These are phyloP conservation scores for Craniophora ligustri DNA, from an alignment of 2,888 invertebrate genomes.

Conservation along the genomic window DNA sequence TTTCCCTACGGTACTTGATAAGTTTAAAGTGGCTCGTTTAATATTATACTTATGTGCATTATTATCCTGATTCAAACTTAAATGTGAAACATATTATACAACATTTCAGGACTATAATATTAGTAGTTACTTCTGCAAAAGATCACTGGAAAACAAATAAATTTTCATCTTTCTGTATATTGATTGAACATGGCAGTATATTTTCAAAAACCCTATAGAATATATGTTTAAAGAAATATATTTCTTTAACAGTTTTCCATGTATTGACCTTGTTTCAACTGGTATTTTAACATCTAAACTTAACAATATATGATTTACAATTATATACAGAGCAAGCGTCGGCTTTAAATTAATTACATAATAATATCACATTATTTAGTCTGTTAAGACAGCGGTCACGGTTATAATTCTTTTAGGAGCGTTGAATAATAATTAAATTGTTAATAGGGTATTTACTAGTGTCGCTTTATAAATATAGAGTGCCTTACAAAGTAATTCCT, in stretches of 20 bases:
- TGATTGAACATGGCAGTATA: no score
- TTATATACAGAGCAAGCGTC: constrained; percentile 37
- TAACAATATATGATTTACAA: constrained; percentile 27
- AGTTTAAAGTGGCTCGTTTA: not conserved
- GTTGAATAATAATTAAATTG: constrained; percentile 1
- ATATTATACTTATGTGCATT: constrained; percentile 12
- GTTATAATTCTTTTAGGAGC: constrained; percentile 4
- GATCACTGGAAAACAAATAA: constrained; percentile 8
- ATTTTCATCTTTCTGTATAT: no score
- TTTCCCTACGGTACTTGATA: constrained; percentile 2
- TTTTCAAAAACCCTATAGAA: not conserved
- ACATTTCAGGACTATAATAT: constrained; percentile 26
- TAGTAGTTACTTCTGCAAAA: not conserved
- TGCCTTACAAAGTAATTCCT: constrained; percentile 9
- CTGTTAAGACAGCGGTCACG: constrained; percentile 28
- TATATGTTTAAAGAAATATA: no score
- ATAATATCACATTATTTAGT: constrained; percentile 56
- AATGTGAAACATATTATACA: constrained; percentile 2
- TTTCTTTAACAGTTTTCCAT: not conserved
- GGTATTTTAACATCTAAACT: constrained; percentile 18
- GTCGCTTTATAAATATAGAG: constrained; percentile 3
- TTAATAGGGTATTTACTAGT: constrained; percentile 18
- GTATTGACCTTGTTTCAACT: not conserved
- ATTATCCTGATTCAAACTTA: constrained; percentile 23
- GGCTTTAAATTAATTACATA: constrained; percentile 47